These are phyloP conservation scores for Melanophora roralis DNA, from an alignment of 2,888 invertebrate species.

Conservation along the genomic window DNA sequence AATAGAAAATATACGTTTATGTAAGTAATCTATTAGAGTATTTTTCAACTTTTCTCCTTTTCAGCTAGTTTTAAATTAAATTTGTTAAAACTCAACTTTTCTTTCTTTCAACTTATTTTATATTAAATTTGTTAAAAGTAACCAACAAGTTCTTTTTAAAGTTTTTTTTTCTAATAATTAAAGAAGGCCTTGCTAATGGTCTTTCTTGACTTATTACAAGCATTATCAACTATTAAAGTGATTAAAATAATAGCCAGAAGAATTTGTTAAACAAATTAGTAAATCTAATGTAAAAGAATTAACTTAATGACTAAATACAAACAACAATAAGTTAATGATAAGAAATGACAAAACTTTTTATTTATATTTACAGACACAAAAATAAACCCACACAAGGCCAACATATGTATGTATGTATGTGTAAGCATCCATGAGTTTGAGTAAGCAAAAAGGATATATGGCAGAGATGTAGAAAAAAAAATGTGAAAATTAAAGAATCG, in stretches of 20 bases:
- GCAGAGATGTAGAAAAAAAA: neutral
- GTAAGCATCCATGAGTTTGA: no score
- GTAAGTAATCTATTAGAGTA: no score
- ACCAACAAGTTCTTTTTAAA: no score
- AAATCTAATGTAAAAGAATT: constrained; percentile 5
- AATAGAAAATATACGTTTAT: no score
- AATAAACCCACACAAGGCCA: neutral
- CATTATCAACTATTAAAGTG: constrained; percentile 42
- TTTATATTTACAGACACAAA: neutral
- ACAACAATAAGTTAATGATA: constrained; percentile 38
- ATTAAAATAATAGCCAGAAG: constrained; percentile 36
- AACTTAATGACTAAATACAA: constrained; percentile 19
- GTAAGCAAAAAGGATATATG: constrained; percentile 12
- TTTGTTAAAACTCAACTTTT: no score
- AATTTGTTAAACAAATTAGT: constrained; percentile 33
- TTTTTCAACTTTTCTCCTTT: no score
- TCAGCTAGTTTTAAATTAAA: no score
- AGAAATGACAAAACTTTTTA: constrained; percentile 20
- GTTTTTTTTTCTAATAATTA: no score
- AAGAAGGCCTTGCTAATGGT: no score
- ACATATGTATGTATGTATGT: neutral
- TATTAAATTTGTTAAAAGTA: no score
- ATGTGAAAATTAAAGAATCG: neutral
- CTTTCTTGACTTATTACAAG: neutral
- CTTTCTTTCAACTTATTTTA: no score